Base-by-base conservation (phyloP, 2,888 invertebrate species). In the Sarcophaga variegata region DNA sequence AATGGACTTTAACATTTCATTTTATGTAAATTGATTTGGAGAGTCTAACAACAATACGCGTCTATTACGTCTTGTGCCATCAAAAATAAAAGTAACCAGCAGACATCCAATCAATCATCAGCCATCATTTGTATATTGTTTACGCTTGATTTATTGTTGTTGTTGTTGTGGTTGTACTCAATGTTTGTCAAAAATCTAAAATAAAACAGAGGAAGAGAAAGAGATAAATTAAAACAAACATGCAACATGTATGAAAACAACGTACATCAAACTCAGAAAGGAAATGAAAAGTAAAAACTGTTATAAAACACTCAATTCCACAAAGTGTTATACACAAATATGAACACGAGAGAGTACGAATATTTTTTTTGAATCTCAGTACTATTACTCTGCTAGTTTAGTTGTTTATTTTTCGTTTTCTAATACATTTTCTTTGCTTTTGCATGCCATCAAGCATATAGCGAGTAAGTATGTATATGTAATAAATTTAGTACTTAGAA, bases 1-100 rank as follows among this genome's bases (percentile, higher is more conserved):
- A 72, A 62, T 81, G 2, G 17, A 62, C 25, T 81, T 85, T 80
- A 60, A 74, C 78, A 82, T 75, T 82, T 81, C 72, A 81, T 49
- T 71, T 88, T 10, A 10, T 37, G 37, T 37, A 8, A 37, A 37
- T 37, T 37, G 8, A 37, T 8, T 37, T 37, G 10, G 37, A 37
- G 37, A 37, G 37, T 37, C 8, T 10, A 37, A 37, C 37, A 37
- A 37, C 37, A 37, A 10, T 37, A 37, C 12, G 12, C 54, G 17
- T 54, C 17, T 54, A 14, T 14, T 14, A 54, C 17, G 12, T 54
- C 4, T 54, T 54, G 54, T 54, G 54, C 17, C 54, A 17, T 54
- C 54, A 54, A 8, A 37, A 37, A 17, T 54, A 3, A 10, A 54
- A 2, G 4, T 54, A 54, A 17, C 17, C 3, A 54, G 17, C 54